Base-by-base conservation (phyloP, 2,797 vertebrate species). In the Rhyacichthys aspro region DNA sequence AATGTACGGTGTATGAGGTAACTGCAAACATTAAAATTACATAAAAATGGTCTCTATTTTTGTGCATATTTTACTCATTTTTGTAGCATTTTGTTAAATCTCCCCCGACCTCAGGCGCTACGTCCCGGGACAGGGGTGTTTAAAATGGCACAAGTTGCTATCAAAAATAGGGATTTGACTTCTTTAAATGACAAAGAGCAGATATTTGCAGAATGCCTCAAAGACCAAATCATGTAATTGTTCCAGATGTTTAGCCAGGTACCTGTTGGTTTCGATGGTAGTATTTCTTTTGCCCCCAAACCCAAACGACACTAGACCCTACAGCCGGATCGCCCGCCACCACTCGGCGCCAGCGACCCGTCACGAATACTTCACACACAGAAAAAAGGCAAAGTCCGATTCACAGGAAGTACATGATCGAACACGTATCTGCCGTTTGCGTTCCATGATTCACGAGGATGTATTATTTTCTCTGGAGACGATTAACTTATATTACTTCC, bases 1-100 rank as follows among this genome's bases (percentile, higher is more conserved):
- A 98, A 98, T 98, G 95, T 98, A 97, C 92, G 94, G 93, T 95
- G 93, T 95, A 95, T 96, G 96, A 97, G 96, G 95, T 97, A 97
- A 93, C 89, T 90, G 91, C 90, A 92, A 92, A 97, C 96, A 96
- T 96, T 95, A 97, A 96, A 95, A 95, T 95, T 94, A 96, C 95
- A 95, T 96, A 96, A 97, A 97, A 97, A 96, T 93, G 92, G 90
- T 93, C 86, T 90, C 77, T 80, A 81, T 89, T 90, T 92, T 94
- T 94, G 91, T 92, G 91, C 91, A 93, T 92, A 91, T 90, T 90
- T 92, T 86, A 81, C 82, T 85, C 59, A 67, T 86, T 90, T 89
- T 90, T 86, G 80, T 88, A 74, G 83, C 79, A 83, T 89, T 88
- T 85, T 80, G 63, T 83, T 85, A 71, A 28, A 76, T 85, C 86